phyloP scores from a whole-genome alignment of 2,113 vertebrate genomes.

The Embiotoca jacksoni region DNA sequence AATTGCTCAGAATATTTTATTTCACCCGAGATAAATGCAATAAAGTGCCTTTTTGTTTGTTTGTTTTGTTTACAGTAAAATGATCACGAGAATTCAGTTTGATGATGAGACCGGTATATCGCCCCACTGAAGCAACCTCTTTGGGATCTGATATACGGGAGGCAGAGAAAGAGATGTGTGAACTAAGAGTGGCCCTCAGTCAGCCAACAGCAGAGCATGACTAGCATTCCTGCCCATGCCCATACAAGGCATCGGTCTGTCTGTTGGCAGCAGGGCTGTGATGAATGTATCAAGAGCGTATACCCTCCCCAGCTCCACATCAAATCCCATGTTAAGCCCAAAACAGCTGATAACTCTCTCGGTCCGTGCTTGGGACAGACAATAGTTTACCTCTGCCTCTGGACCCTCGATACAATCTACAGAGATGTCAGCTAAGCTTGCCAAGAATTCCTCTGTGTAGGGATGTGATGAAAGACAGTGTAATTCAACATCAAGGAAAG shows the following conservation, averaged over 20 bases:
- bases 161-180: conserved; percentile 27
- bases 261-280: conserved; percentile 44
- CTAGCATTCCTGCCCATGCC: conserved; percentile 64
- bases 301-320: conserved; percentile 38
- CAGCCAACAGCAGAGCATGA: conserved; percentile 60
- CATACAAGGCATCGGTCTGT: conserved; percentile 75
- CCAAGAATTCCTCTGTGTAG: conserved; percentile 60
- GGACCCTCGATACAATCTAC: conserved; percentile 42
- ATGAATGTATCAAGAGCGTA: conserved; percentile 52
- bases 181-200: conserved; percentile 20
- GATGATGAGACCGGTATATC: background rate
- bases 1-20: background rate
- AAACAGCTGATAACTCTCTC: conserved; percentile 54
- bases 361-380: conserved; percentile 23
- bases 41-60: background rate
- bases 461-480: conserved; percentile 63
- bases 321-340: conserved; percentile 56
- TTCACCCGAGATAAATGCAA: background rate
- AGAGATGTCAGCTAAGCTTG: conserved; percentile 50
- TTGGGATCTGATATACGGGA: conserved; percentile 11
- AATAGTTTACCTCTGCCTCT: conserved; percentile 45
- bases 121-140: background rate
- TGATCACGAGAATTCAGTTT: background rate
- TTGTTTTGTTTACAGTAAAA: background rate
- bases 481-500: conserved; percentile 65